Evolutionary conservation across 2,113 vertebrate genomes (phyloP), one percentile per base, ranked within the genome.

Genomic region (Poeciliopsis prolifica): DNA sequence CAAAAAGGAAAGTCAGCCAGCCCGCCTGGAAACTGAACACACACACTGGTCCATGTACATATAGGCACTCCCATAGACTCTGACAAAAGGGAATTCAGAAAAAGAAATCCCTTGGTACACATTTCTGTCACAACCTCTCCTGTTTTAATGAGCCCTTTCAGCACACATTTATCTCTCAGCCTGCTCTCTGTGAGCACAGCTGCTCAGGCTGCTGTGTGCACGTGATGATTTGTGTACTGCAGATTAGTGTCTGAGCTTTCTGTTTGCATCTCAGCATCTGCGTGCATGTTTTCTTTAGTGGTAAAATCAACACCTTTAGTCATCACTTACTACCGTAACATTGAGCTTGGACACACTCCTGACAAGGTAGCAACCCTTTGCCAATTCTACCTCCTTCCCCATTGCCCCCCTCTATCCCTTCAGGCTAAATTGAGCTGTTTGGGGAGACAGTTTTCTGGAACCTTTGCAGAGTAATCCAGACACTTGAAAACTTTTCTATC

Each of bases 121-220:
- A 91, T 93, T 91, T 91, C 87, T 89, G 86, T 90, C 89, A 85
- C 84, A 65, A 82, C 79, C 82, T 87, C 83, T 82, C 76, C 64
- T 90, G 78, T 86, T 88, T 90, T 89, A 91, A 88, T 85, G 85
- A 88, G 88, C 85, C 87, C 88, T 81, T 81, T 90, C 81, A 83
- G 79, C 79, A 66, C 70, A 48, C 84, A 90, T 91, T 88, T 89
- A 87, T 90, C 80, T 89, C 79, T 51, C 67, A 70, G 15, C 83
- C 79, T 69, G 61, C 78, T 72, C 86, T 83, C 77, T 92, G 89
- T 88, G 82, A 76, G 83, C 88, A 79, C 91, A 92, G 92, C 91
- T 93, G 92, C 91, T 83, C 72, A 30, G 66, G 77, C 88, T 77
- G 78, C 42, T 63, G 40, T 19, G 68, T 61, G 14, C 65, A 67